These are phyloP conservation scores for Choloepus didactylus DNA, from an alignment of 2,797 vertebrate species.

Conservation along the genomic window DNA sequence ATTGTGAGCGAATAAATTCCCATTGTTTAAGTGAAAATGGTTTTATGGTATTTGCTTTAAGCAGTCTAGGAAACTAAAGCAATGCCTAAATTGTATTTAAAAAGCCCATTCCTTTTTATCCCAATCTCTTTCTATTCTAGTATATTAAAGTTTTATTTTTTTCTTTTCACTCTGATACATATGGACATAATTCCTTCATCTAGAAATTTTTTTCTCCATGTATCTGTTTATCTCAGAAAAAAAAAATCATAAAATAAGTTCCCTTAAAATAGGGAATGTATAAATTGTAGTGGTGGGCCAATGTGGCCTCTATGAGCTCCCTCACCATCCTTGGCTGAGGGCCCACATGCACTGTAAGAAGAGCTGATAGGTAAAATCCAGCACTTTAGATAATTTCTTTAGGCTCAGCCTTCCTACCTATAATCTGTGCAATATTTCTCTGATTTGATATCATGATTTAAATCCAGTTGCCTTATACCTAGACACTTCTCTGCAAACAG, in stretches of 20 bases:
- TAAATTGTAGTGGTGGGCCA: neutral
- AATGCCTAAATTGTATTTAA: neutral
- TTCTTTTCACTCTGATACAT: neutral
- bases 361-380: neutral
- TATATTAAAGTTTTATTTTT: neutral
- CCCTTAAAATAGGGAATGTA: neutral
- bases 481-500: neutral
- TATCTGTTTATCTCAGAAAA: neutral
- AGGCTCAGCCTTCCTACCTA: neutral
- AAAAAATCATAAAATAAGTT: neutral
- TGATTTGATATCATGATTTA: neutral
- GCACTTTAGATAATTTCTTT: neutral
- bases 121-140: neutral
- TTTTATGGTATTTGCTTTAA: too few relatives aligned
- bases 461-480: neutral
- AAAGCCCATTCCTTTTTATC: neutral
- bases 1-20: too few relatives aligned
- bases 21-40: too few relatives aligned
- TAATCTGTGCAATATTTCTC: neutral
- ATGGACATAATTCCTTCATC: neutral
- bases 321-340: neutral
- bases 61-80: too few relatives aligned
- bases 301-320: neutral
- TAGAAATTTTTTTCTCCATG: neutral
- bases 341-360: neutral